Conservation (phyloP, 2,113 vertebrate genomes). For the Lipotes vexillifer region DNA sequence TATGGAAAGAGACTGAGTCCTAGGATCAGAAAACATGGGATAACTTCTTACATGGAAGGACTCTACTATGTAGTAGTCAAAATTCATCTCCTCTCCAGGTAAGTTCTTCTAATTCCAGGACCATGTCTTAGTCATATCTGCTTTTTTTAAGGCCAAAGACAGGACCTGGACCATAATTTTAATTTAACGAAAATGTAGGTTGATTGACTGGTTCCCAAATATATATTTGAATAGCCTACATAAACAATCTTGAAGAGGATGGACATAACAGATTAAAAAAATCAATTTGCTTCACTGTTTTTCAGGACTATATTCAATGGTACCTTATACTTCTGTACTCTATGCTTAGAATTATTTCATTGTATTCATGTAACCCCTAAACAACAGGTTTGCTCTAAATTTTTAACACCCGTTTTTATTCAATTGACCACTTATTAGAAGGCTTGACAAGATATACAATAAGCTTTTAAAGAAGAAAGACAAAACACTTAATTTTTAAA, state of each 20-base stretch:
- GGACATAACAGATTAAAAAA: background rate
- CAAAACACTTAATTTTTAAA: background rate
- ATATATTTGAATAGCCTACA: background rate
- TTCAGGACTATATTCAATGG: background rate
- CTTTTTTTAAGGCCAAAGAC: background rate
- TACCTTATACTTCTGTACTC: background rate
- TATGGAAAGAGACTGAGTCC: background rate
- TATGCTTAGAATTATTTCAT: background rate
- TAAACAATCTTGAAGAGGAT: background rate
- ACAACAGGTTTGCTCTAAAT: background rate
- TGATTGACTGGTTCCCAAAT: background rate
- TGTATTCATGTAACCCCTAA: background rate
- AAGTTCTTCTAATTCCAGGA: background rate
- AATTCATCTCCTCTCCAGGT: background rate
- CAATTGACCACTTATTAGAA: background rate
- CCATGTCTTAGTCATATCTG: background rate
- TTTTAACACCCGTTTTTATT: background rate
- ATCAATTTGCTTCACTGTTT: background rate
- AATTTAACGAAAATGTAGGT: background rate
- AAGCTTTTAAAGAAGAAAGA: background rate
- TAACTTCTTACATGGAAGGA: background rate
- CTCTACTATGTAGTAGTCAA: background rate
- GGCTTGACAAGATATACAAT: background rate
- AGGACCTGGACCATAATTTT: background rate
- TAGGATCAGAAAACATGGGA: background rate